These are phyloP conservation scores for Blennius ocellaris DNA, from an alignment of 2,113 vertebrate species.

Conservation along the genomic window DNA sequence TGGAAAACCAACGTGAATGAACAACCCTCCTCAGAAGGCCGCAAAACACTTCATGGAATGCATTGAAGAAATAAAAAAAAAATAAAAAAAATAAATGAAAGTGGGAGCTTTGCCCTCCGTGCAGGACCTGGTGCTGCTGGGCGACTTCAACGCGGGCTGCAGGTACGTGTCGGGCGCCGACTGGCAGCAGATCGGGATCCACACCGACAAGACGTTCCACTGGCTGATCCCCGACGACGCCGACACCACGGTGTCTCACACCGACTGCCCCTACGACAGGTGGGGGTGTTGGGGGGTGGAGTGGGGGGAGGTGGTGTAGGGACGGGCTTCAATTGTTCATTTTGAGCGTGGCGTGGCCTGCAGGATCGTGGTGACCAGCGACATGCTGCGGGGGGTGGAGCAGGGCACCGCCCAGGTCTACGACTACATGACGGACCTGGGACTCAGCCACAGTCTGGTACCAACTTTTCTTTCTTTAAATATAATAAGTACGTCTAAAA, in stretches of 20 bases:
- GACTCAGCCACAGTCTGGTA: slow-evolving; percentile 85
- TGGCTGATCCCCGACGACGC: slow-evolving; percentile 87
- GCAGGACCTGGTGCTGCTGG: slow-evolving; percentile 92
- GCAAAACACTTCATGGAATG: neutral
- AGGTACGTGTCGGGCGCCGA: slow-evolving; percentile 80
- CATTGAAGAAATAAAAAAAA: no score
- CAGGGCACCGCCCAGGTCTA: slow-evolving; percentile 80
- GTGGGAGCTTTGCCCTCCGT: no score
- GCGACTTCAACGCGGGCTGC: slow-evolving; percentile 93
- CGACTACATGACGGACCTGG: slow-evolving; percentile 83
- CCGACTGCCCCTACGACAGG: slow-evolving; percentile 91
- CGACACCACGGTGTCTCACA: slow-evolving; percentile 88
- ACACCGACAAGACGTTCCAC: slow-evolving; percentile 86
- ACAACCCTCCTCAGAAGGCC: neutral
- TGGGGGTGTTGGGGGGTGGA: no score
- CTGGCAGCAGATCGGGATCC: slow-evolving; percentile 87
- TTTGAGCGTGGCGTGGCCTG: slow-evolving; percentile 1
- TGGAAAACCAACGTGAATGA: slow-evolving; percentile 87
- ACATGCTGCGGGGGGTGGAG: slow-evolving; percentile 82
- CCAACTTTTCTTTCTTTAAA: slow-evolving; percentile 19
- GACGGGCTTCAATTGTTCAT: no score
- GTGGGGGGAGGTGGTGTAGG: no score
- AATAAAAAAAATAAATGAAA: no score
- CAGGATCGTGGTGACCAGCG: slow-evolving; percentile 88
- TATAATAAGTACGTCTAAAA: no score